These are phyloP conservation scores for Alentia gelatinosa DNA, from an alignment of 2,888 invertebrate species.

Conservation along the genomic window DNA sequence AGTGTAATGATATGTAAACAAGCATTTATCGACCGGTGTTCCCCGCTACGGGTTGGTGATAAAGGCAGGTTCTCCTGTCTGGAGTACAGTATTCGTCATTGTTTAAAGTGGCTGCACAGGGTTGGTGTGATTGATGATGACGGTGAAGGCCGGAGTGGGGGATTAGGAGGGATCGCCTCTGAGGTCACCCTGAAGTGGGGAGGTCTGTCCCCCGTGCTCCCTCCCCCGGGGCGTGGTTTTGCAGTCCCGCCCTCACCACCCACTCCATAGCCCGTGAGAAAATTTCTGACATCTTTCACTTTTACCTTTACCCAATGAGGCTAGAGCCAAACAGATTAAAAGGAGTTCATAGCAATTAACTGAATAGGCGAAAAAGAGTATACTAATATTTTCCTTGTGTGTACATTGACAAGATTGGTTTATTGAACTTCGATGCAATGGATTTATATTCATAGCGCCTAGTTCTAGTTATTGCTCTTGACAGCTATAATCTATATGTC, in stretches of 20 bases:
- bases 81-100: not conserved
- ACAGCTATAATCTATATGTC: too few relatives aligned
- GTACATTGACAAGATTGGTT: too few relatives aligned
- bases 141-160: not conserved
- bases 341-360: too few relatives aligned
- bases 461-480: too few relatives aligned
- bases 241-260: not conserved
- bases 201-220: not conserved
- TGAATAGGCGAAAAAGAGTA: too few relatives aligned
- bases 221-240: not conserved
- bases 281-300: not conserved
- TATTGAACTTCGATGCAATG: too few relatives aligned
- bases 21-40: not conserved
- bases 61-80: not conserved
- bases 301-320: too few relatives aligned
- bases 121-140: not conserved
- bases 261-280: not conserved
- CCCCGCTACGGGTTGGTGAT: not conserved
- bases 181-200: not conserved
- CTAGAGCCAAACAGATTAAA: too few relatives aligned
- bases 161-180: not conserved
- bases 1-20: constrained; percentile 34
- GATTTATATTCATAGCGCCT: too few relatives aligned
- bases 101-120: not conserved
- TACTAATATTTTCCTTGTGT: too few relatives aligned